Evolutionary conservation across 1,140 invertebrate species (phyloP), one percentile per base, ranked within the genome.

Genomic region (Trichogramma pretiosum): DNA sequence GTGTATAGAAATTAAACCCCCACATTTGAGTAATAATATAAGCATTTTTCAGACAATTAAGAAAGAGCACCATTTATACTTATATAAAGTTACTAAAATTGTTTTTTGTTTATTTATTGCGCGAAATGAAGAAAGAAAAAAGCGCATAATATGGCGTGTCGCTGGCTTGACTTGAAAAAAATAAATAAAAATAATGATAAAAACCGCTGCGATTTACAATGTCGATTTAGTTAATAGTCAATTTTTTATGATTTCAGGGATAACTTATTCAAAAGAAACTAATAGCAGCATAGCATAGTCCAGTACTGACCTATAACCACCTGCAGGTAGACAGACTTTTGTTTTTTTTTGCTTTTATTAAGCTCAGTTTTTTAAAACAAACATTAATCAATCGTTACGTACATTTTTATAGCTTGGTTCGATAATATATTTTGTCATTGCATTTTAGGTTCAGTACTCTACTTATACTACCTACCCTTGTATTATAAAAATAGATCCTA

Each of bases 221-320:
- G n/a, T n/a, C n/a, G n/a, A n/a, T n/a, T n/a, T n/a, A n/a, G n/a
- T n/a, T n/a, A n/a, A n/a, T n/a, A n/a, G n/a, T n/a, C n/a, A n/a
- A n/a, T n/a, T n/a, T n/a, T n/a, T n/a, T n/a, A n/a, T n/a, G n/a
- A n/a, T n/a, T n/a, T n/a, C n/a, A n/a, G n/a, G n/a, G n/a, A 28
- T 28, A 28, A 7, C 24, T 7, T 28, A 7, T 52, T 58, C 61
- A 62, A 68, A 56, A 62, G 48, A 61, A 67, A 66, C 59, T 61
- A 69, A 67, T 67, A 68, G 65, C 64, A 64, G 64, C 63, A 66
- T 53, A 68, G 60, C 61, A 67, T 68, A 71, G 66, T 70, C 67
- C 64, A 59, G 68, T 70, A 71, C 68, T 71, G 68, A 71, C 68
- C 68, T 69, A 69, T 71, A 69, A 71, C 57, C 64, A 69, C 61